These are phyloP conservation scores for Dicentrarchus labrax DNA, from an alignment of 2,113 vertebrate species.

Conservation along the genomic window DNA sequence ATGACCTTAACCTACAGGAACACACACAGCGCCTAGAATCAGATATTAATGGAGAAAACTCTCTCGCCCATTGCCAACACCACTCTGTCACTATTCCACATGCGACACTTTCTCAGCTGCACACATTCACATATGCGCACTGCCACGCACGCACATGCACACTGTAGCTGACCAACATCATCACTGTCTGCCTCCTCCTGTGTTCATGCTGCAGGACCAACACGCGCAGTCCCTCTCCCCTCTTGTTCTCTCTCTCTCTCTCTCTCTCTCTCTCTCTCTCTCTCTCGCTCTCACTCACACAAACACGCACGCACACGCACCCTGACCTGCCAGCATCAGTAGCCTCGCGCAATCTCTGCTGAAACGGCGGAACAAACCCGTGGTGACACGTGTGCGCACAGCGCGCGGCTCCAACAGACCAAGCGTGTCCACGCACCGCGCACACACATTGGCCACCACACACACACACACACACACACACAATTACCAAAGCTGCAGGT, in stretches of 20 bases:
- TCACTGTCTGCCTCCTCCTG: conserved; percentile 42
- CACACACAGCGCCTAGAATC: no score
- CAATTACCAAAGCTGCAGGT: conserved; percentile 62
- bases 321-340: conserved; percentile 71
- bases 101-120: conserved; percentile 27
- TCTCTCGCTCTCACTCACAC: not conserved
- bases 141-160: conserved; percentile 38
- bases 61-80: conserved; percentile 5
- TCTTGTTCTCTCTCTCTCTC: not conserved
- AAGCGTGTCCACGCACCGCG: conserved; percentile 14
- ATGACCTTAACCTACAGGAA: conserved; percentile 1
- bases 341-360: conserved; percentile 59
- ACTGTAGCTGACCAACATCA: conserved; percentile 58
- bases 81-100: conserved; percentile 19
- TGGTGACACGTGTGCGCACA: conserved; percentile 67
- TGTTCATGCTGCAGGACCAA: conserved; percentile 65
- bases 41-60: not conserved
- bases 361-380: conserved; percentile 72
- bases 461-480: not conserved
- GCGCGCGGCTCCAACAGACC: conserved; percentile 55
- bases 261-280: not conserved
- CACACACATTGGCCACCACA: not conserved
- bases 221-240: conserved; percentile 26
- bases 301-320: conserved; percentile 12
- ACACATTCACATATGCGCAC: conserved; percentile 21